A percentile compares a stretch with the other conserved stretches of the same genome.
These are phyloP conservation scores for Cephalopterus ornatus DNA, from an alignment of 2,113 vertebrate species.

Conservation along the genomic window DNA sequence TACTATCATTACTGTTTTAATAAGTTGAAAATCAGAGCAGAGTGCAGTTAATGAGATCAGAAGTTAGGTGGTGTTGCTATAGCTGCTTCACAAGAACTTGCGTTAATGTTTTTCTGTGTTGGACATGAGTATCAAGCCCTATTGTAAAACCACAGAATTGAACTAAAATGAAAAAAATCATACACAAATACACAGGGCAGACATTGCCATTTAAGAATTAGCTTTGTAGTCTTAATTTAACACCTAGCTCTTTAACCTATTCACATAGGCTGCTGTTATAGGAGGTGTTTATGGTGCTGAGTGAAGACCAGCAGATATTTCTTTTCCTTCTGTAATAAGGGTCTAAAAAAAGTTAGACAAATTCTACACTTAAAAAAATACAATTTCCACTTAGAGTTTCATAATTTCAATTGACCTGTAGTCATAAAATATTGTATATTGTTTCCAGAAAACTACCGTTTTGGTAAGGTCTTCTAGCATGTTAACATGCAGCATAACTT, in stretches of 20 bases:
- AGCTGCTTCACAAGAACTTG: not conserved
- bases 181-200: not conserved
- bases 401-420: not conserved
- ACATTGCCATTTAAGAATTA: not conserved
- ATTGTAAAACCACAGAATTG: not conserved
- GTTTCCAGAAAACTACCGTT: not conserved
- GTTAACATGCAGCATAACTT: not conserved
- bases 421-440: not conserved
- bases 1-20: not conserved
- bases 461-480: not conserved
- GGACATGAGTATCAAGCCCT: not conserved
- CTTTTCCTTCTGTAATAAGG: not conserved
- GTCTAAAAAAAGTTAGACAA: not conserved
- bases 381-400: not conserved
- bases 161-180: not conserved
- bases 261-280: not conserved
- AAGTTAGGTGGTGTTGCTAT: not conserved
- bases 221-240: not conserved
- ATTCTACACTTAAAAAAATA: not conserved
- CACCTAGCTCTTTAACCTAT: not conserved
- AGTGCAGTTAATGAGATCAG: not conserved
- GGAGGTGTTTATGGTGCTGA: not conserved
- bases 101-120: not conserved
- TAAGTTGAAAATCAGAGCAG: not conserved
- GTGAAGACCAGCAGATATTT: not conserved